Evolutionary conservation across 2,888 invertebrate genomes (phyloP).

Genomic region (Pegoplata infirma): DNA sequence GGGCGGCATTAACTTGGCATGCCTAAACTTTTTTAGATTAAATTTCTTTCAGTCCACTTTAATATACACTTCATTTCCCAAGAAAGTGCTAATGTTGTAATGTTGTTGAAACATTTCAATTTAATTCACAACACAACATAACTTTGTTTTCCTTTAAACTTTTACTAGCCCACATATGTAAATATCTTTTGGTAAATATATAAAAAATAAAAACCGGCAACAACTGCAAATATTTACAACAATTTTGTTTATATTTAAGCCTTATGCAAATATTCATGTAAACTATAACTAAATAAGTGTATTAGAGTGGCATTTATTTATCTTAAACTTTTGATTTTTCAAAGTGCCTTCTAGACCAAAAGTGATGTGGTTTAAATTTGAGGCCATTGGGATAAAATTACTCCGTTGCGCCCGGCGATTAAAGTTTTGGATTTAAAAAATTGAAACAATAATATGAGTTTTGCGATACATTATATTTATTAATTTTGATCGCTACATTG

Average conservation of each 20-base stretch:
- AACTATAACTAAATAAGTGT: neutral
- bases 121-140: conserved; percentile 37
- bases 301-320: neutral
- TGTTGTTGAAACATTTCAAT: conserved; percentile 56
- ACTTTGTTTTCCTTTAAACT: conserved; percentile 11
- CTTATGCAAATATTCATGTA: conserved; percentile 8
- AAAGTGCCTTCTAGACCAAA: no score
- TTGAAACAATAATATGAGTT: no score
- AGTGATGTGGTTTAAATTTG: no score
- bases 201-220: conserved; percentile 24
- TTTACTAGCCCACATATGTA: conserved; percentile 11
- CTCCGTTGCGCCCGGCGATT: no score
- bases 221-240: conserved; percentile 20
- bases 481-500: no score
- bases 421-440: no score
- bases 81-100: conserved; percentile 42
- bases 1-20: no score
- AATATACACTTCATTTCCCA: neutral
- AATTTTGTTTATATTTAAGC: conserved; percentile 25
- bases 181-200: conserved; percentile 23
- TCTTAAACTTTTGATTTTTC: no score
- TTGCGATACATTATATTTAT: no score
- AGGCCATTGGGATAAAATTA: no score
- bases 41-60: no score
- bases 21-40: no score